phyloP scores from a whole-genome alignment of 1,140 invertebrate species.

The Calycopis cecrops region DNA sequence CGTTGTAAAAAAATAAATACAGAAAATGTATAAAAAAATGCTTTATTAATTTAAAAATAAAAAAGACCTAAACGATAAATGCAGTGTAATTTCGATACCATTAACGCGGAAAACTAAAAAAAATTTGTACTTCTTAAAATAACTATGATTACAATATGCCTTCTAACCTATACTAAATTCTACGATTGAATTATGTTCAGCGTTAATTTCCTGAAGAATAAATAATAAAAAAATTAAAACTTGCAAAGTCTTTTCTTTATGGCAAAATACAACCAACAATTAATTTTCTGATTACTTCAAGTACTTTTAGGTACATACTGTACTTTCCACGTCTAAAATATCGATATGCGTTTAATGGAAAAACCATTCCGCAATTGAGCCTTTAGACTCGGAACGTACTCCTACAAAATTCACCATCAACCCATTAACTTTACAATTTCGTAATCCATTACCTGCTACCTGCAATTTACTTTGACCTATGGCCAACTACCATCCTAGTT shows the following conservation, averaged over 20 bases:
- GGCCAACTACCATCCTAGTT: constrained; percentile 9
- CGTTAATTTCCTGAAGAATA: neutral
- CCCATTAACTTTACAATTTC: constrained; percentile 8
- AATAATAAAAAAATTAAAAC: constrained; percentile 9
- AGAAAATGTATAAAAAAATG: constrained; percentile 2
- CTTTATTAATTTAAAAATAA: constrained; percentile 9
- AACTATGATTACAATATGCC: constrained; percentile 3
- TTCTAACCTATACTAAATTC: constrained; percentile 5
- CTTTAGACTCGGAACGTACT: too few relatives aligned
- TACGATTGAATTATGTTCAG: neutral
- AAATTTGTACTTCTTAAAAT: constrained; percentile 6
- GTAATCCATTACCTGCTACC: neutral
- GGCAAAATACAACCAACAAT: constrained; percentile 3
- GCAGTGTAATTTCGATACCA: constrained; percentile 20
- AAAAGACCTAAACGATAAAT: constrained; percentile 17
- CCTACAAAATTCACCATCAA: neutral
- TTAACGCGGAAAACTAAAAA: constrained; percentile 11
- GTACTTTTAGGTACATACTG: neutral
- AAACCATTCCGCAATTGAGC: neutral
- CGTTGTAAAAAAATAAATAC: constrained; percentile 13
- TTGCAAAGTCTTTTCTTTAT: constrained; percentile 9
- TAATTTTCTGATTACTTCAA: neutral
- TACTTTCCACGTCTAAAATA: neutral
- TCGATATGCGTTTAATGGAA: neutral
- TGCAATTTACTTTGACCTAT: constrained; percentile 7